Conservation (phyloP, 2,113 vertebrate genomes). For the Tricholaema leucomelas region DNA sequence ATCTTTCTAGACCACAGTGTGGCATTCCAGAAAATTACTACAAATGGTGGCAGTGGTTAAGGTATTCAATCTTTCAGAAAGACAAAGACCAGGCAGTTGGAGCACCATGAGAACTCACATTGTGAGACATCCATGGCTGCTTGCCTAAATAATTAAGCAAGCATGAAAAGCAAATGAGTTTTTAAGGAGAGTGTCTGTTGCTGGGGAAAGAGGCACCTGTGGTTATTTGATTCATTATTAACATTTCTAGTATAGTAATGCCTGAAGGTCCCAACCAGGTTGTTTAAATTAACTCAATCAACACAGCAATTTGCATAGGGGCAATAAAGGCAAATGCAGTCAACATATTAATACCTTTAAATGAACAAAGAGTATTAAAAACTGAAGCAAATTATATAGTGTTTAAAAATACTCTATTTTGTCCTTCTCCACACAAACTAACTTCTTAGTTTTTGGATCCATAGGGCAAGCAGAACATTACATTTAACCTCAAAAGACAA, state of each 20-base stretch:
- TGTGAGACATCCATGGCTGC: conserved; percentile 64
- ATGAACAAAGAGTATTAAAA: conserved; percentile 38
- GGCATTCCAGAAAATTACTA: not conserved
- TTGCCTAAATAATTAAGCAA: conserved; percentile 71
- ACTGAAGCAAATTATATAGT: not conserved
- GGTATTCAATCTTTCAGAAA: not conserved
- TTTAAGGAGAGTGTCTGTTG: conserved; percentile 70
- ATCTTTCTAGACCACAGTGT: not conserved
- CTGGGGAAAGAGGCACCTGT: conserved; percentile 68
- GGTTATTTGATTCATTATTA: conserved; percentile 71
- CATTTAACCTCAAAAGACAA: not conserved
- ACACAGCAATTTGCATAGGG: conserved; percentile 56
- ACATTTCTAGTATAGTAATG: conserved; percentile 51
- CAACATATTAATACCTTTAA: conserved; percentile 51
- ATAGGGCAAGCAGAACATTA: not conserved
- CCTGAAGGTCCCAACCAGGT: conserved; percentile 64
- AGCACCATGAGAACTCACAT: conserved; percentile 36
- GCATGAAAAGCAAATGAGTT: conserved; percentile 71
- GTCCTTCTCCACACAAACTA: not conserved
- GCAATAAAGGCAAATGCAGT: conserved; percentile 62
- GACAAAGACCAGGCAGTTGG: conserved; percentile 31
- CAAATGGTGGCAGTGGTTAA: not conserved
- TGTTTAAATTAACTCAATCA: conserved; percentile 69
- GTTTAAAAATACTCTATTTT: not conserved
- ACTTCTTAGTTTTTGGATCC: not conserved